A percentile compares a stretch with the other conserved stretches of the same genome.
phyloP scores from a whole-genome alignment of 2,113 vertebrate species.

The Microtus richardsoni region DNA sequence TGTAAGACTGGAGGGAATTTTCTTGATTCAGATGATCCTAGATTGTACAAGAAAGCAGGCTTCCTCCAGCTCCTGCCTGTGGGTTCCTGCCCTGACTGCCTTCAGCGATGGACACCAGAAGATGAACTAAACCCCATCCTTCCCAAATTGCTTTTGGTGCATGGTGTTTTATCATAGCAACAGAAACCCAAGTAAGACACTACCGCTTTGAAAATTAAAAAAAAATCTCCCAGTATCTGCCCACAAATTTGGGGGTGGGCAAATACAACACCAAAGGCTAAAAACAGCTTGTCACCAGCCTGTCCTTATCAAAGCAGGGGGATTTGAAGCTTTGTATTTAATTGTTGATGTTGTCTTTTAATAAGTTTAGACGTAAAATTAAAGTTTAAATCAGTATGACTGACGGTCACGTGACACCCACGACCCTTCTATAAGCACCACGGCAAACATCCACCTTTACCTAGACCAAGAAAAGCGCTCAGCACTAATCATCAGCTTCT shows the following conservation, averaged over 20 bases:
- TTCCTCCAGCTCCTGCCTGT: not conserved
- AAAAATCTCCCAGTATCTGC: not conserved
- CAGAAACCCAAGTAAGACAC: not conserved
- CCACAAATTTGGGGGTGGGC: not conserved
- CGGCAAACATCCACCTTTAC: not conserved
- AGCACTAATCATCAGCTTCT: too few species aligned
- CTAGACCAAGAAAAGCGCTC: not conserved
- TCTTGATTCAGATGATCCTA: not conserved
- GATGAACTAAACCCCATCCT: too few species aligned
- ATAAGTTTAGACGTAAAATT: not conserved
- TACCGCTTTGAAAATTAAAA: not conserved
- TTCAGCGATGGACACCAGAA: too few species aligned
- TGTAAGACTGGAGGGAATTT: not conserved
- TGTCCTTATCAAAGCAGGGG: not conserved
- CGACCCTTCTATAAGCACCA: not conserved
- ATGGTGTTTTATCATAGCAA: not conserved
- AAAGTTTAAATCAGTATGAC: not conserved
- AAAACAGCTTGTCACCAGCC: not conserved
- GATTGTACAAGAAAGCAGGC: not conserved
- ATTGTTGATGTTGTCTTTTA: not conserved
- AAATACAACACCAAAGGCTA: not conserved
- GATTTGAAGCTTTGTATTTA: not conserved
- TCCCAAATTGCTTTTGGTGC: not conserved
- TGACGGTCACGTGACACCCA: not conserved
- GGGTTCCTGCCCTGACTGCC: not conserved